phyloP scores from a whole-genome alignment of 2,113 vertebrate genomes.

The Neodontobutis hainanensis region DNA sequence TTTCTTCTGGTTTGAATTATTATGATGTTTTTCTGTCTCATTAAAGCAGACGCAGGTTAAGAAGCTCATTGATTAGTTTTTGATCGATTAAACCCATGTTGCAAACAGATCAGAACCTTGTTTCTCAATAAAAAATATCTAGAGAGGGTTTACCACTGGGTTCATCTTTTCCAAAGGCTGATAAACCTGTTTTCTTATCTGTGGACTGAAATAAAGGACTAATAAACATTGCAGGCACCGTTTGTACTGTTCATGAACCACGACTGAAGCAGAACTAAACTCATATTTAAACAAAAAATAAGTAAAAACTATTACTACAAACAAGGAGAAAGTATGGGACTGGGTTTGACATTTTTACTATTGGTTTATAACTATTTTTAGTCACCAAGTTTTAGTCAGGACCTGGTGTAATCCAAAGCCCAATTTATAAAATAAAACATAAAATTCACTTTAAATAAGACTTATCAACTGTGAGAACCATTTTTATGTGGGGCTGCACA shows the following conservation, averaged over 20 bases:
- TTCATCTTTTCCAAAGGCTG: background rate
- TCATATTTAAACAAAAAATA: too few relatives aligned
- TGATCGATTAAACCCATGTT: slow-evolving; percentile 8
- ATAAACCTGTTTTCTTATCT: background rate
- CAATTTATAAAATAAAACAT: too few relatives aligned
- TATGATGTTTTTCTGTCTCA: slow-evolving; percentile 2
- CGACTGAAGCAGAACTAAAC: too few relatives aligned
- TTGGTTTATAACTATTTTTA: too few relatives aligned
- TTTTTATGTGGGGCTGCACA: too few relatives aligned
- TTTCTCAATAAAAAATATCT: background rate
- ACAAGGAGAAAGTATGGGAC: too few relatives aligned
- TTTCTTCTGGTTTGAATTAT: background rate
- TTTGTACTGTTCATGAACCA: background rate
- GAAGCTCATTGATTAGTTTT: background rate
- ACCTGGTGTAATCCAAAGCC: too few relatives aligned
- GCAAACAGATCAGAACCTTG: background rate
- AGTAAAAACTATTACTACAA: too few relatives aligned
- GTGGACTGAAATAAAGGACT: background rate
- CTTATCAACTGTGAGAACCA: too few relatives aligned
- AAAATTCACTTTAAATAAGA: too few relatives aligned
- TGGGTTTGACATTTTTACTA: too few relatives aligned
- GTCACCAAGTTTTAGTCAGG: too few relatives aligned
- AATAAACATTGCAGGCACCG: background rate
- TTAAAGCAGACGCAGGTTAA: background rate
- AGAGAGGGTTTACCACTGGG: background rate